Conservation (phyloP, 2,888 invertebrate genomes). For the Melanchra persicariae region DNA sequence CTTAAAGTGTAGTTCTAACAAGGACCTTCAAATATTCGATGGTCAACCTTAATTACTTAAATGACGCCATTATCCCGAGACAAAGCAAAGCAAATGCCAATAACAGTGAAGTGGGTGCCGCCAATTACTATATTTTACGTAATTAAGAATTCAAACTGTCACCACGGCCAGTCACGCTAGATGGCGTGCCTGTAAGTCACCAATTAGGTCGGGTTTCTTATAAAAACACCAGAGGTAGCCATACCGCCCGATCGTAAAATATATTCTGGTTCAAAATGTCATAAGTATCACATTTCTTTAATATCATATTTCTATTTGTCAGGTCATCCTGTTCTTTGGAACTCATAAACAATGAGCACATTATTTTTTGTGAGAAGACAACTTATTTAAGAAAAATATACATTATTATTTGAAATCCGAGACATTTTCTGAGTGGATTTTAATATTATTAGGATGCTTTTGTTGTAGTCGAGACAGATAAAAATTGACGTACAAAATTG, state of each 20-base stretch:
- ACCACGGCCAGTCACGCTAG: constrained; percentile 79
- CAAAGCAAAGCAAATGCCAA: constrained; percentile 64
- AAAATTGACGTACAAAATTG: constrained; percentile 44
- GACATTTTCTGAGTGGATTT: constrained; percentile 37
- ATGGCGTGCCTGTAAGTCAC: constrained; percentile 77
- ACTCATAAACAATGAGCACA: constrained; percentile 51
- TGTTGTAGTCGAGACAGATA: constrained; percentile 31
- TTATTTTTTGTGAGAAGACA: constrained; percentile 38
- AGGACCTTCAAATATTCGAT: constrained; percentile 17
- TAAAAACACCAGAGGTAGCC: constrained; percentile 64
- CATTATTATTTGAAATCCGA: constrained; percentile 50
- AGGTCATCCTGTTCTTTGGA: constrained; percentile 47
- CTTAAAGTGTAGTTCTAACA: constrained; percentile 7
- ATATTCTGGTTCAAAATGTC: constrained; percentile 58
- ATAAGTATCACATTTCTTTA: constrained; percentile 61
- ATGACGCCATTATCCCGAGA: constrained; percentile 52
- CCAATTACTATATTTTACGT: constrained; percentile 78
- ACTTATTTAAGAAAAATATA: constrained; percentile 31
- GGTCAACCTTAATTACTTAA: constrained; percentile 48
- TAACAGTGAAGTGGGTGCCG: constrained; percentile 66
- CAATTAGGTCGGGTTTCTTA: constrained; percentile 79
- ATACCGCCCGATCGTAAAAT: constrained; percentile 54
- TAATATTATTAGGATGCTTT: constrained; percentile 39
- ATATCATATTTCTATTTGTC: constrained; percentile 54
- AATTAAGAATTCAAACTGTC: constrained; percentile 83